Evolutionary conservation across 1,140 invertebrate genomes (phyloP).

Genomic region (Caenorhabditis remanei): DNA sequence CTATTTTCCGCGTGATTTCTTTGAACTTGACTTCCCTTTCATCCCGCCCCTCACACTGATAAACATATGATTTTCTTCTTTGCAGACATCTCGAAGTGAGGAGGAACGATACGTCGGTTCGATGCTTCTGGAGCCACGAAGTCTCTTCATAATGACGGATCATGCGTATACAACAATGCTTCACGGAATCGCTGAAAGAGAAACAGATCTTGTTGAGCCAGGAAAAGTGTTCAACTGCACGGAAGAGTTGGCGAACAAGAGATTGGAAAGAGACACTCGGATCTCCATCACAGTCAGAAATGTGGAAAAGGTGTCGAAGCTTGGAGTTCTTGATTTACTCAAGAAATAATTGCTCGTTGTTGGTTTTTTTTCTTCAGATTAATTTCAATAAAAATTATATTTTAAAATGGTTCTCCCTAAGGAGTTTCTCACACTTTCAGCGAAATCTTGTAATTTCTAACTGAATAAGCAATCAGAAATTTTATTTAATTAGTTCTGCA

Average conservation of each 20-base stretch:
- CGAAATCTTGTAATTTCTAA: too few species aligned
- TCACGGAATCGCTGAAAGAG: conserved; percentile 87
- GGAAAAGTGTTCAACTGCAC: conserved; percentile 67
- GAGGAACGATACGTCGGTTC: conserved; percentile 79
- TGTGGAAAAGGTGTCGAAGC: conserved; percentile 90
- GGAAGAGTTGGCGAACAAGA: conserved; percentile 80
- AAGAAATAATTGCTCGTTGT: not conserved
- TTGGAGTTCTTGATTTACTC: conserved; percentile 72
- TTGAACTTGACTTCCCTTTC: conserved; percentile 42
- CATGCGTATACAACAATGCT: conserved; percentile 88
- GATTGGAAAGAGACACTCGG: conserved; percentile 77
- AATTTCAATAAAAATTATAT: not conserved
- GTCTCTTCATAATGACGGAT: conserved; percentile 88
- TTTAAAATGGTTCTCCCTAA: too few species aligned
- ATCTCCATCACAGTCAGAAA: conserved; percentile 93
- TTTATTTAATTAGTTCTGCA: too few species aligned
- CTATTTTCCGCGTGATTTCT: conserved; percentile 37
- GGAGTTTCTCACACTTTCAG: too few species aligned
- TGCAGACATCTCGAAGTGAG: conserved; percentile 12
- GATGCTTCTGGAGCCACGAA: conserved; percentile 88
- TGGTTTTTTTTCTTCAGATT: not conserved
- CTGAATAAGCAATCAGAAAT: too few species aligned
- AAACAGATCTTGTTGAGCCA: conserved; percentile 65
- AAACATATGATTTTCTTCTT: conserved; percentile 20
- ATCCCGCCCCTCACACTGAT: not conserved